phyloP scores from a whole-genome alignment of 1,140 invertebrate species.

The Neomicropteryx cornuta region DNA sequence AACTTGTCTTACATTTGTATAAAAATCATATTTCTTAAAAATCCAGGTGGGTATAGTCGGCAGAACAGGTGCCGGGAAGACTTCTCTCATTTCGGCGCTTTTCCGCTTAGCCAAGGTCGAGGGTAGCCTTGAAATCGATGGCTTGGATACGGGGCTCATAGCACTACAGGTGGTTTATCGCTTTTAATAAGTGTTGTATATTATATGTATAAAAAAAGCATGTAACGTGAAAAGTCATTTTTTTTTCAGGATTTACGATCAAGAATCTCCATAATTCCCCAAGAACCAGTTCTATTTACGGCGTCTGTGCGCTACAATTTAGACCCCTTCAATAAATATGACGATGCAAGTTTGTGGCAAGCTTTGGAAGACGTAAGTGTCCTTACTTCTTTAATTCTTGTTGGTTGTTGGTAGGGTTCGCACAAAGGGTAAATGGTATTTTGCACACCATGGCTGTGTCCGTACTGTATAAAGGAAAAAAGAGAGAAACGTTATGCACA shows the following conservation, averaged over 20 bases:
- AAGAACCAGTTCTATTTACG: conserved; percentile 87
- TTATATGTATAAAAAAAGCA: too few relatives aligned
- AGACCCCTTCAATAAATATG: conserved; percentile 61
- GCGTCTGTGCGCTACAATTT: conserved; percentile 84
- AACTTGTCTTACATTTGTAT: not conserved
- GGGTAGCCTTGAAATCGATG: conserved; percentile 41
- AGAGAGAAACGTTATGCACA: too few relatives aligned
- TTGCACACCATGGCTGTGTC: too few relatives aligned
- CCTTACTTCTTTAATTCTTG: too few relatives aligned
- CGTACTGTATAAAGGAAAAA: too few relatives aligned
- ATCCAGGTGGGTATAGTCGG: conserved; percentile 62
- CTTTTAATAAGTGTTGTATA: too few relatives aligned
- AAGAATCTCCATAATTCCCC: conserved; percentile 82
- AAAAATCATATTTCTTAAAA: not conserved
- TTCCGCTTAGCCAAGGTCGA: conserved; percentile 55
- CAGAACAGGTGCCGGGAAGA: conserved; percentile 76
- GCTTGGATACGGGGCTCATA: conserved; percentile 34
- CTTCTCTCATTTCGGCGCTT: conserved; percentile 63
- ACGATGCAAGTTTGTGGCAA: conserved; percentile 66
- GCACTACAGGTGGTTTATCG: conserved; percentile 30
- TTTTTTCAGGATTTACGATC: conserved; percentile 56
- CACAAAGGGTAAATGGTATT: too few relatives aligned
- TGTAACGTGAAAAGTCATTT: too few relatives aligned
- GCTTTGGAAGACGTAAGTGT: too few relatives aligned
- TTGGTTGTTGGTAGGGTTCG: too few relatives aligned